Percentiles rank a stretch among this genome's conserved stretches.
Conservation (phyloP, 2,888 invertebrate genomes). For the Periphyllus acericola region DNA sequence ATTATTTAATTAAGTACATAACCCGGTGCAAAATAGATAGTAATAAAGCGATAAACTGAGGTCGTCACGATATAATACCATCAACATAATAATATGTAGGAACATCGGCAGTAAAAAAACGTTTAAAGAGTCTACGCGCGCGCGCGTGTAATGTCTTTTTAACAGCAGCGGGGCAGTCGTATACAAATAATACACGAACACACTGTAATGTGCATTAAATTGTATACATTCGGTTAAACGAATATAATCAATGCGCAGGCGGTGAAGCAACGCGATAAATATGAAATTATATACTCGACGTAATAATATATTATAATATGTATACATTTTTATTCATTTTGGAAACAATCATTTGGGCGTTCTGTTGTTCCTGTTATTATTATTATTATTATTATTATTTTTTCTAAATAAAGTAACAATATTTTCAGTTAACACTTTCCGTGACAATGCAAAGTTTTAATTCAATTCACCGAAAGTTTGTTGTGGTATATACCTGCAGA, state of each 20-base stretch:
- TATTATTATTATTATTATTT: neutral
- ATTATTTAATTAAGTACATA: conserved; percentile 60
- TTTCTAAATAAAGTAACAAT: conserved; percentile 11
- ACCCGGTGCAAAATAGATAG: conserved; percentile 55
- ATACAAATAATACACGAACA: conserved; percentile 8
- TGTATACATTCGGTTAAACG: conserved; percentile 44
- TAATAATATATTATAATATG: neutral
- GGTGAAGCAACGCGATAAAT: conserved; percentile 2
- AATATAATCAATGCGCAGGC: conserved; percentile 18
- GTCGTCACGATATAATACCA: conserved; percentile 53
- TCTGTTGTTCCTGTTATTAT: neutral
- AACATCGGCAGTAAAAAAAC: conserved; percentile 41
- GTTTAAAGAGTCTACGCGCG: conserved; percentile 53
- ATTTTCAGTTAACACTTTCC: conserved; percentile 35
- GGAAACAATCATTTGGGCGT: conserved; percentile 3
- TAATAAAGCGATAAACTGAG: conserved; percentile 55
- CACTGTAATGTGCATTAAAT: conserved; percentile 55
- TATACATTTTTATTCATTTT: neutral
- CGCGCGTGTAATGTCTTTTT: conserved; percentile 56
- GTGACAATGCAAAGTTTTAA: conserved; percentile 38
- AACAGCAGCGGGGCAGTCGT: conserved; percentile 43
- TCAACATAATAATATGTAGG: conserved; percentile 51
- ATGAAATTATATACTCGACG: conserved; percentile 29
- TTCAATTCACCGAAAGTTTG: conserved; percentile 48
- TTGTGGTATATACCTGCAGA: conserved; percentile 39